Evolutionary conservation across 1,140 invertebrate genomes (phyloP).

Genomic region (Zelostemma sp.): DNA sequence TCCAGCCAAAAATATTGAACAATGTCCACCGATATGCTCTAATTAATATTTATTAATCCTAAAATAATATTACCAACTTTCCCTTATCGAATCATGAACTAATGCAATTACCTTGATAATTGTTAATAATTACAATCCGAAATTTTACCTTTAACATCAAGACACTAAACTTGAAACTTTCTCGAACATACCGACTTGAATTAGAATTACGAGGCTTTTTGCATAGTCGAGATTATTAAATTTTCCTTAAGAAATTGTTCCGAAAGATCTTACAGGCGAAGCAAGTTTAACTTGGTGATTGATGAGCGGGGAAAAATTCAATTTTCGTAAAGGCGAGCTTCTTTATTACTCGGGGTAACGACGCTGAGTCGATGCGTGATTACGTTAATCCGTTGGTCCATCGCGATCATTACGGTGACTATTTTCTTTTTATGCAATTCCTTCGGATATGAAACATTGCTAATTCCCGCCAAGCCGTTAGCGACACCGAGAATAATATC

Average conservation of each 20-base stretch:
- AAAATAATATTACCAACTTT: too few species aligned
- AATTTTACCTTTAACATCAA: too few species aligned
- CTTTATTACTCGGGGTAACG: conserved; percentile 45
- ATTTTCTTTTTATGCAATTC: conserved; percentile 31
- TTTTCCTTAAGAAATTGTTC: conserved; percentile 42
- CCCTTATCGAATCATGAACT: too few species aligned
- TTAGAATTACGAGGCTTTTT: too few species aligned
- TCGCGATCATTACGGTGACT: conserved; percentile 11
- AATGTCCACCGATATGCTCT: too few species aligned
- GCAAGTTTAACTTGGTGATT: conserved; percentile 28
- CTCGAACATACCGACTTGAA: too few species aligned
- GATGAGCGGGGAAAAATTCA: conserved; percentile 44
- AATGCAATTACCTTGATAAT: too few species aligned
- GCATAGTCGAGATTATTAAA: conserved; percentile 24
- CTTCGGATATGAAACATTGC: conserved; percentile 12
- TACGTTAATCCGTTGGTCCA: conserved; percentile 40
- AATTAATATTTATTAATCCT: too few species aligned
- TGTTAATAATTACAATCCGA: too few species aligned
- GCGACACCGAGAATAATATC: conserved; percentile 21
- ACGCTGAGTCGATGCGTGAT: conserved; percentile 44
- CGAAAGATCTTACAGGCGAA: conserved; percentile 27
- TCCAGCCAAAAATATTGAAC: too few species aligned
- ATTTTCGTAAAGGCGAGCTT: conserved; percentile 44
- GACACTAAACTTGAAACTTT: too few species aligned
- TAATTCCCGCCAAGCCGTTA: conserved; percentile 17